phyloP scores from a whole-genome alignment of 2,888 invertebrate species.

The Caprella mutica region DNA sequence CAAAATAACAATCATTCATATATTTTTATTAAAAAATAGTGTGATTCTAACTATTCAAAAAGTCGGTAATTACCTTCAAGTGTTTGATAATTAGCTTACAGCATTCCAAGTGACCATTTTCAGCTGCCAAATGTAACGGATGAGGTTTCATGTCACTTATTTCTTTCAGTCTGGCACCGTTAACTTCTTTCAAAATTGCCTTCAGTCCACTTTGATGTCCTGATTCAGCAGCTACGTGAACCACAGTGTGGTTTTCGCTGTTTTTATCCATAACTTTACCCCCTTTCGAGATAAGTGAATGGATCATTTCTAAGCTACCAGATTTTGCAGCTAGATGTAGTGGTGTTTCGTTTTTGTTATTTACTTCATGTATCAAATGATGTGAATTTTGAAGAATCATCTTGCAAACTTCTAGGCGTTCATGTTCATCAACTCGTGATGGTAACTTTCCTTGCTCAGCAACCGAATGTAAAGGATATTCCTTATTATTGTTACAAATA shows the following conservation, averaged over 20 bases:
- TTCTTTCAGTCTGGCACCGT: not conserved
- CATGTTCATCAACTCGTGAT: not conserved
- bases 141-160: constrained; percentile 9
- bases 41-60: too few species aligned
- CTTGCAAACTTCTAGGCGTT: not conserved
- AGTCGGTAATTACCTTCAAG: constrained; percentile 4
- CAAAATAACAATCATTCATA: too few species aligned
- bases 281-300: not conserved
- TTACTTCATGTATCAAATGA: not conserved
- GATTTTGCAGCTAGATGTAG: constrained; percentile 7
- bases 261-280: not conserved
- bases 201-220: not conserved
- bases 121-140: constrained; percentile 25
- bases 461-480: constrained; percentile 1
- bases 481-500: not conserved
- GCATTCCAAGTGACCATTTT: constrained; percentile 21
- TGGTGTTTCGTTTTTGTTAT: constrained; percentile 2
- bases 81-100: constrained; percentile 12
- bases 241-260: not conserved
- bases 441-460: not conserved
- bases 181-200: not conserved
- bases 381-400: not conserved
- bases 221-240: not conserved
- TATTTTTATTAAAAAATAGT: too few species aligned
- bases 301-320: constrained; percentile 4